Evolutionary conservation across 2,888 invertebrate genomes (phyloP).

Genomic region (Luperina nickerlii): DNA sequence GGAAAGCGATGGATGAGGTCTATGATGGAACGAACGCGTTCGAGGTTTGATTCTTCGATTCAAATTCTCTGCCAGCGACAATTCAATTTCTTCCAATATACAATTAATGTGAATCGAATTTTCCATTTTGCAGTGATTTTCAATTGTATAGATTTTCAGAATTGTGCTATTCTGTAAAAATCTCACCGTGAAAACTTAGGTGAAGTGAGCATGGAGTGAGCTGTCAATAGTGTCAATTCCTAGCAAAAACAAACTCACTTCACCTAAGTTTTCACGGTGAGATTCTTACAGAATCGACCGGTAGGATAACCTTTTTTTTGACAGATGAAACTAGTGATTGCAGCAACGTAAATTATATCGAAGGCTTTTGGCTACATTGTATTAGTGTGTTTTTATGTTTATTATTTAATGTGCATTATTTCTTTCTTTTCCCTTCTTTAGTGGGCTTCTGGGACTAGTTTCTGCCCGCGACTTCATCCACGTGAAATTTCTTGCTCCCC

Average conservation of each 20-base stretch:
- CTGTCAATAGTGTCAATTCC: no score
- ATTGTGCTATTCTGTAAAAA: no score
- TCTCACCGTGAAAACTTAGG: no score
- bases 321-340: no score
- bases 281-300: no score
- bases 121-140: slow-evolving; percentile 6
- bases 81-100: slow-evolving; percentile 21
- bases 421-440: neutral
- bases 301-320: no score
- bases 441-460: neutral
- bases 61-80: neutral
- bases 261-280: no score
- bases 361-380: neutral
- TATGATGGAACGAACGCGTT: neutral
- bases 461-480: no score
- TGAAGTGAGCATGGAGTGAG: no score
- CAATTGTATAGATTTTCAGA: slow-evolving; percentile 2
- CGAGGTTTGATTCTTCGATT: slow-evolving; percentile 17
- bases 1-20: no score
- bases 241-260: no score
- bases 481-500: no score
- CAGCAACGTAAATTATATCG: neutral
- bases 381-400: neutral
- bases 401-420: neutral
- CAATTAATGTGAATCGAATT: slow-evolving; percentile 11